Percentiles rank a stretch among this genome's conserved stretches.
Conservation (phyloP, 2,888 invertebrate species). For the Chrysomela aeneicollis region DNA sequence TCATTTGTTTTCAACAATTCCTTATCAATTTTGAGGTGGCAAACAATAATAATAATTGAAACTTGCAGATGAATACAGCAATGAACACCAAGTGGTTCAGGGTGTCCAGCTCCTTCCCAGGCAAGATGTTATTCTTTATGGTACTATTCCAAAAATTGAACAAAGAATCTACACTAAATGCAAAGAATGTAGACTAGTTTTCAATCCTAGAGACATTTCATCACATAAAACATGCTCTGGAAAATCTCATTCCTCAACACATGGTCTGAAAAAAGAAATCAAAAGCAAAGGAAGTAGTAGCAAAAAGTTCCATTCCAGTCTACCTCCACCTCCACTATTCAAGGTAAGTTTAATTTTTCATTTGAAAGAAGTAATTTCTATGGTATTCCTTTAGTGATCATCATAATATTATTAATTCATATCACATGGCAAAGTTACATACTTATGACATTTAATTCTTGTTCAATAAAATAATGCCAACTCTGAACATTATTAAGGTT, state of each 20-base stretch:
- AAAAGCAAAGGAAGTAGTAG: slow-evolving; percentile 52
- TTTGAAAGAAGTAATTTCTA: too few relatives aligned
- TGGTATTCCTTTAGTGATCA: too few relatives aligned
- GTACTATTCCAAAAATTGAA: slow-evolving; percentile 57
- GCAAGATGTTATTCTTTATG: slow-evolving; percentile 55
- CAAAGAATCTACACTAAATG: slow-evolving; percentile 54
- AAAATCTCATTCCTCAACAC: slow-evolving; percentile 41
- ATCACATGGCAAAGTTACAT: too few relatives aligned
- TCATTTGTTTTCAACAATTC: slow-evolving; percentile 7
- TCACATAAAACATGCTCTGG: slow-evolving; percentile 47
- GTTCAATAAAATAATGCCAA: too few relatives aligned
- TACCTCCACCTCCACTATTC: slow-evolving; percentile 45
- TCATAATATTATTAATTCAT: too few relatives aligned
- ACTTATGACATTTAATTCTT: too few relatives aligned
- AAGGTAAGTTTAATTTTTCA: slow-evolving; percentile 45
- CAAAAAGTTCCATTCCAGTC: slow-evolving; percentile 46
- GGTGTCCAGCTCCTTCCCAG: slow-evolving; percentile 54
- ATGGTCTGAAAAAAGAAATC: slow-evolving; percentile 52
- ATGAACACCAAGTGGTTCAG: slow-evolving; percentile 31
- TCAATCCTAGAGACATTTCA: slow-evolving; percentile 39
- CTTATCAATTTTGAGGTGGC: background rate
- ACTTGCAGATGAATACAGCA: slow-evolving; percentile 32
- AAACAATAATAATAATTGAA: background rate
- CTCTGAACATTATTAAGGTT: too few relatives aligned
- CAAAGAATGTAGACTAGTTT: slow-evolving; percentile 51